A percentile compares a stretch with the other conserved stretches of the same genome.
These are phyloP conservation scores for Platichthys flesus DNA, from an alignment of 2,113 vertebrate species.

Conservation along the genomic window DNA sequence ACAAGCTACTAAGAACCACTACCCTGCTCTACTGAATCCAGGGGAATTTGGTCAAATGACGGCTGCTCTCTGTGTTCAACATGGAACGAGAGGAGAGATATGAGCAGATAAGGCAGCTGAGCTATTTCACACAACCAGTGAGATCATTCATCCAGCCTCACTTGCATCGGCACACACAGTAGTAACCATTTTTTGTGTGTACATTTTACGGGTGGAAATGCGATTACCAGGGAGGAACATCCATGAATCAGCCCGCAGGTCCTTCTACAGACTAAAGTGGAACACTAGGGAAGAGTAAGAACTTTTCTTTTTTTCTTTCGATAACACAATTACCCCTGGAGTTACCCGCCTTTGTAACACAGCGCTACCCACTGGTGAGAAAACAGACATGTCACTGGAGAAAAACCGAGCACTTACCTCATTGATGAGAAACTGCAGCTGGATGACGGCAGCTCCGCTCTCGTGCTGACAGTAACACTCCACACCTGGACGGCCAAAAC, in stretches of 20 bases:
- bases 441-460: constrained; percentile 94
- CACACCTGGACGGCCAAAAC: constrained; percentile 96
- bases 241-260: constrained; percentile 25
- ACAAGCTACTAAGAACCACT: not conserved
- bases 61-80: not conserved
- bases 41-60: not conserved
- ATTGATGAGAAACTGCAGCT: constrained; percentile 92
- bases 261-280: not conserved
- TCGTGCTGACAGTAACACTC: constrained; percentile 99
- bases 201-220: constrained; percentile 33
- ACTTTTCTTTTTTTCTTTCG: not conserved
- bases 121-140: not conserved
- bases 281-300: not conserved
- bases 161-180: not conserved
- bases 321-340: not conserved
- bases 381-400: not conserved
- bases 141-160: not conserved
- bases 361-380: not conserved
- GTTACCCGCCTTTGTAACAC: not conserved
- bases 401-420: constrained; percentile 61
- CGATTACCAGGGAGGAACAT: constrained; percentile 24
- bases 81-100: not conserved
- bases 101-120: not conserved
- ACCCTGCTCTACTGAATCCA: not conserved
- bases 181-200: not conserved